Evolutionary conservation across 2,888 invertebrate genomes (phyloP).

Genomic region (Creontiades dilutus): DNA sequence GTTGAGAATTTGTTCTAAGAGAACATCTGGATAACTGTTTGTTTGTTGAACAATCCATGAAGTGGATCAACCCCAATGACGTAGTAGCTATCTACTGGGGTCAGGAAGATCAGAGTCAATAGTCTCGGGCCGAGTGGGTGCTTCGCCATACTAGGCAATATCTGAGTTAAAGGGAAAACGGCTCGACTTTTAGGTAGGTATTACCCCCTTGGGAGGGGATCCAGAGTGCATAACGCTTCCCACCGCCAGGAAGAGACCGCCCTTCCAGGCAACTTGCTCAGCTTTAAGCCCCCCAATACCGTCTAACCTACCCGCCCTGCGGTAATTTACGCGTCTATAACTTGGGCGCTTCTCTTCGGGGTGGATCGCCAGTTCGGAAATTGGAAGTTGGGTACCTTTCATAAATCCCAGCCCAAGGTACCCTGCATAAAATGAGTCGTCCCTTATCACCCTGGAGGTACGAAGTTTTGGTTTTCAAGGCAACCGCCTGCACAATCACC

Average conservation of each 20-base stretch:
- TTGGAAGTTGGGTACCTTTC: slow-evolving; percentile 72
- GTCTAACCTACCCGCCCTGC: slow-evolving; percentile 22
- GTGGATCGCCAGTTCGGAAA: slow-evolving; percentile 71
- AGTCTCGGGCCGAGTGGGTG: too few species aligned
- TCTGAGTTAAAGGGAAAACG: background rate
- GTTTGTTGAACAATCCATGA: too few species aligned
- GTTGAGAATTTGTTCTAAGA: too few species aligned
- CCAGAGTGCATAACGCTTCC: slow-evolving; percentile 20
- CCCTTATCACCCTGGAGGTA: slow-evolving; percentile 62
- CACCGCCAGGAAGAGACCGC: background rate
- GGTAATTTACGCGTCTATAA: slow-evolving; percentile 71
- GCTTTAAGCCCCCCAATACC: slow-evolving; percentile 36
- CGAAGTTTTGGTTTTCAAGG: slow-evolving; percentile 40
- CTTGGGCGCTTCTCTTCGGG: slow-evolving; percentile 52
- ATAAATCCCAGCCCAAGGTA: slow-evolving; percentile 63
- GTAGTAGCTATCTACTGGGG: too few species aligned
- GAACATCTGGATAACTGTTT: too few species aligned
- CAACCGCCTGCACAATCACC: slow-evolving; percentile 56
- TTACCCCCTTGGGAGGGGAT: slow-evolving; percentile 43
- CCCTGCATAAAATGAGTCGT: slow-evolving; percentile 35
- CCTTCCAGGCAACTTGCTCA: slow-evolving; percentile 18
- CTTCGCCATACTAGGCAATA: too few species aligned
- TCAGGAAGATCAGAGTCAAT: too few species aligned
- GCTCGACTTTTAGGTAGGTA: slow-evolving; percentile 34
- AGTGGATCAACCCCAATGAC: too few species aligned